Conservation (phyloP, 2,888 invertebrate genomes). For the Lumbricus terrestris region DNA sequence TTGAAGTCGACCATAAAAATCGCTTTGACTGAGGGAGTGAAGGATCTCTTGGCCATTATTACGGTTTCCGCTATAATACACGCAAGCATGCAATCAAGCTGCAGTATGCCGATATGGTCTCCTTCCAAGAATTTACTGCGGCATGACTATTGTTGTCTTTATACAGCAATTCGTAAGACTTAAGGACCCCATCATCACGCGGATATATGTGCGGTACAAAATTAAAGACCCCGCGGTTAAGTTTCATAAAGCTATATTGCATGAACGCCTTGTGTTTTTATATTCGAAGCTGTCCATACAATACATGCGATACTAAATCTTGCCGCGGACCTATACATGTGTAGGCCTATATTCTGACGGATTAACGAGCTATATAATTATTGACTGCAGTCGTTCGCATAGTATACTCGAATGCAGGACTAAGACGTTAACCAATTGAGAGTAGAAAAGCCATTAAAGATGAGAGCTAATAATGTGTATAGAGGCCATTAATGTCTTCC, state of each 20-base stretch:
- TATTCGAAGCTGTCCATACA: not conserved
- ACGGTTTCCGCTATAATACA: not conserved
- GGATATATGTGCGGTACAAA: not conserved
- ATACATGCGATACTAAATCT: not conserved
- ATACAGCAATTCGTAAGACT: not conserved
- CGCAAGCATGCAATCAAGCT: not conserved
- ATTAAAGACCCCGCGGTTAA: not conserved
- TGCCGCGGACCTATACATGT: no score
- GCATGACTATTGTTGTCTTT: not conserved
- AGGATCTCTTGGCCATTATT: not conserved
- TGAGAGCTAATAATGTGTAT: not conserved
- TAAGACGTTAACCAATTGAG: no score
- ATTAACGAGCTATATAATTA: not conserved
- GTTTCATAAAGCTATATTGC: no score
- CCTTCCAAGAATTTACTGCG: not conserved
- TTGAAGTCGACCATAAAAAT: not conserved
- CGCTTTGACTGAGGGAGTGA: not conserved
- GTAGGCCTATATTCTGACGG: no score
- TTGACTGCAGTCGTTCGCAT: not conserved
- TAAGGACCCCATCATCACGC: not conserved
- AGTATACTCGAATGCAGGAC: not conserved
- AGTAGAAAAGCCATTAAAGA: not conserved
- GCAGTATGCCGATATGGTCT: no score
- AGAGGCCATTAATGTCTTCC: not conserved
- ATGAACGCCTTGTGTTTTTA: not conserved